phyloP scores from a whole-genome alignment of 2,113 vertebrate genomes.

The Gadus chalcogrammus region DNA sequence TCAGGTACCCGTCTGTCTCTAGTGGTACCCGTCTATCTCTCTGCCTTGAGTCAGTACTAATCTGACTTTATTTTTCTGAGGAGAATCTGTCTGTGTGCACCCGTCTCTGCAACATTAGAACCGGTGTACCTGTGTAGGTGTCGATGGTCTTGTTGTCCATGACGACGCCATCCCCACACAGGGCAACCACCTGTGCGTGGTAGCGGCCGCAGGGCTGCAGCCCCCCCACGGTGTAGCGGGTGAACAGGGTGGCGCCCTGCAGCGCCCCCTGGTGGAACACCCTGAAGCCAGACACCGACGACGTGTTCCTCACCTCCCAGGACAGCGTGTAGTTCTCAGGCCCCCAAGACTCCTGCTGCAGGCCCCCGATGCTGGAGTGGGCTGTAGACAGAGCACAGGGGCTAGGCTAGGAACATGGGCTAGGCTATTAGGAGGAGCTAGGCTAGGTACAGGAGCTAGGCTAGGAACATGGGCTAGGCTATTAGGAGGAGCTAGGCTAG shows the following conservation, averaged over 20 bases:
- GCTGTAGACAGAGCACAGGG: not conserved
- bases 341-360: slow-evolving; percentile 46
- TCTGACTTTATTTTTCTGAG: no score
- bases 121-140: slow-evolving; percentile 52
- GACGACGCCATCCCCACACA: slow-evolving; percentile 57
- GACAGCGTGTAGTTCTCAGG: slow-evolving; percentile 56
- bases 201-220: slow-evolving; percentile 52
- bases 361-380: slow-evolving; percentile 48
- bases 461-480: no score
- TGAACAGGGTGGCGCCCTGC: slow-evolving; percentile 47
- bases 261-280: slow-evolving; percentile 57
- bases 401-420: no score
- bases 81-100: no score
- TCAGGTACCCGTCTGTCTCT: no score
- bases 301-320: slow-evolving; percentile 55
- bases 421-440: not conserved
- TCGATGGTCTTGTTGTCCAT: slow-evolving; percentile 43
- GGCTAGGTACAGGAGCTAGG: no score
- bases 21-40: no score
- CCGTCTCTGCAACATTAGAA: not conserved
- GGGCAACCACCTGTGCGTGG: slow-evolving; percentile 55
- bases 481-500: no score
- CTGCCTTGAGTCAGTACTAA: no score
- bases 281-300: slow-evolving; percentile 55
- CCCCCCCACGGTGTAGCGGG: slow-evolving; percentile 44